Conservation (phyloP, 2,113 vertebrate genomes). For the Apteryx owenii region DNA sequence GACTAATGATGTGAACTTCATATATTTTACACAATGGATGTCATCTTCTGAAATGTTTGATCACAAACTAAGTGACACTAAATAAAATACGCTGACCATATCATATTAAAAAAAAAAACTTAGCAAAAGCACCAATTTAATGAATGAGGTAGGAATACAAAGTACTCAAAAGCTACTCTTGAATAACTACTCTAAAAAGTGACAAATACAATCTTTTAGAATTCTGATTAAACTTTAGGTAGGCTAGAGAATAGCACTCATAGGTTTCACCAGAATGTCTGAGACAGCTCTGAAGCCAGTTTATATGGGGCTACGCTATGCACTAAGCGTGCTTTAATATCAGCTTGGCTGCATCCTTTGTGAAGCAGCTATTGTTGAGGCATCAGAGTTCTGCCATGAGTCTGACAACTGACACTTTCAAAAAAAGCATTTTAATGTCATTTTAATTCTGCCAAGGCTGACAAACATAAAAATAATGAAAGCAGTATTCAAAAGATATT, state of each 20-base stretch:
- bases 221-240: not conserved
- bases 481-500: not conserved
- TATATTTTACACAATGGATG: not conserved
- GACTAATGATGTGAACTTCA: not conserved
- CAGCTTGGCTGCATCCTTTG: not conserved
- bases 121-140: not conserved
- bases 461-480: not conserved
- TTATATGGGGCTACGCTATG: not conserved
- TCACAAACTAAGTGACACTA: not conserved
- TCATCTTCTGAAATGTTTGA: not conserved
- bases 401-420: not conserved
- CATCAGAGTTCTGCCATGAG: not conserved
- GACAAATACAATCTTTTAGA: not conserved
- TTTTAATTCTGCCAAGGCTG: not conserved
- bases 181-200: not conserved
- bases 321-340: not conserved
- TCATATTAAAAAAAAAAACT: not conserved
- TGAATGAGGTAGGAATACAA: fast-evolving
- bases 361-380: not conserved
- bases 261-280: not conserved
- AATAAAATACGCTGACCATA: not conserved
- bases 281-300: not conserved
- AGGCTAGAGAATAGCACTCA: not conserved
- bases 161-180: not conserved
- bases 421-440: not conserved